phyloP scores from a whole-genome alignment of 2,113 vertebrate genomes.

The Pionites leucogaster region DNA sequence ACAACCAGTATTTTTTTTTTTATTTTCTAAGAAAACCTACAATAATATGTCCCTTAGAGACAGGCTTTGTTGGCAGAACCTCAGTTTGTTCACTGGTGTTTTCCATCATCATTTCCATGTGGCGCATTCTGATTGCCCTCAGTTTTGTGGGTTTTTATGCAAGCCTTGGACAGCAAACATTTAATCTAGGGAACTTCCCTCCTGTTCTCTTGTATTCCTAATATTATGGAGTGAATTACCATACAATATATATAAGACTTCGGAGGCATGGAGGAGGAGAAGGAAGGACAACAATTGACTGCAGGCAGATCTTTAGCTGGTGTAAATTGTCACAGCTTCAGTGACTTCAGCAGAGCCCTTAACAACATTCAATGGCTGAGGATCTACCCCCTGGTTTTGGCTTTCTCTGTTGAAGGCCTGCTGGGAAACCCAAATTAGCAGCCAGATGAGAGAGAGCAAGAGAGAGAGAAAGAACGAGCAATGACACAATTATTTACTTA shows the following conservation, averaged over 20 bases:
- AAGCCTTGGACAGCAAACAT: background rate
- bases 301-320: background rate
- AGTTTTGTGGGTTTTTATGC: slow-evolving; percentile 4
- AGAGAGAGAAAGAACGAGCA: background rate
- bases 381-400: background rate
- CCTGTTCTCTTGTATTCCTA: background rate
- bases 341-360: background rate
- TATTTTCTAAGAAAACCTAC: background rate
- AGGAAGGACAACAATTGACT: background rate
- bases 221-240: background rate
- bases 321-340: slow-evolving; percentile 20
- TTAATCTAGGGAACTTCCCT: background rate
- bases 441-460: background rate
- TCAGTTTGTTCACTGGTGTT: slow-evolving; percentile 5
- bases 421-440: slow-evolving; percentile 13
- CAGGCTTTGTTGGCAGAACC: background rate
- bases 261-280: background rate
- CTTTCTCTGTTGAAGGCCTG: slow-evolving; percentile 13
- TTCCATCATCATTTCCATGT: slow-evolving; percentile 53
- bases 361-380: background rate
- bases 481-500: background rate
- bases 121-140: background rate
- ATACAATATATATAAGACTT: background rate
- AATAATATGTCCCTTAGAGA: background rate
- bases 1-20: background rate